phyloP scores from a whole-genome alignment of 2,797 vertebrate species.

The Hyperoplus immaculatus region DNA sequence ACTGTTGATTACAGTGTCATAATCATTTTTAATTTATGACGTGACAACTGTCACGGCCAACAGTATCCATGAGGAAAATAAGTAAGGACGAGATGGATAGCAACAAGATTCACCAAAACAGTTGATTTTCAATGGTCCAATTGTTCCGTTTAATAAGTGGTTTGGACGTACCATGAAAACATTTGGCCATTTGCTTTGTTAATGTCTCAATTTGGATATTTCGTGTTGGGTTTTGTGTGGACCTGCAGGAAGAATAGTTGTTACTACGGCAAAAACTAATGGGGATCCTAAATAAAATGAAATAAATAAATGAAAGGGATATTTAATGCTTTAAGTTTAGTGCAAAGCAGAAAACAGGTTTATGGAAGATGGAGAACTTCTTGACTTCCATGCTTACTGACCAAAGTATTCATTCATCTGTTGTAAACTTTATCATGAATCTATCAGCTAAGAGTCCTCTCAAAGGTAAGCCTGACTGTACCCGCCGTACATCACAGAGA shows the following conservation, averaged over 20 bases:
- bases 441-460: constrained; percentile 35
- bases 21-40: no score
- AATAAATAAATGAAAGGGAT: no score
- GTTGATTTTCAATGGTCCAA: constrained; percentile 26
- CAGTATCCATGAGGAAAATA: constrained; percentile 36
- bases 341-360: constrained; percentile 13
- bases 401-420: not conserved
- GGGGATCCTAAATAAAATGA: no score
- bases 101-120: constrained; percentile 1
- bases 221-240: not conserved
- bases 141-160: constrained; percentile 32
- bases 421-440: constrained; percentile 34
- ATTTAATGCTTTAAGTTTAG: not conserved
- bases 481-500: constrained; percentile 58
- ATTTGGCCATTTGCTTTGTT: constrained; percentile 33
- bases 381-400: not conserved
- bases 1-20: no score
- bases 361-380: constrained; percentile 3
- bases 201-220: constrained; percentile 18
- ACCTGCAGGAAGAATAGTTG: not conserved
- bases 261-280: no score
- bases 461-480: constrained; percentile 29
- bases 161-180: constrained; percentile 32
- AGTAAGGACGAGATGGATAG: constrained; percentile 11
- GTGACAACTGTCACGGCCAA: no score